Percentiles rank a stretch among this genome's conserved stretches.
phyloP scores from a whole-genome alignment of 2,888 invertebrate genomes.

The Nyleta sp. region DNA sequence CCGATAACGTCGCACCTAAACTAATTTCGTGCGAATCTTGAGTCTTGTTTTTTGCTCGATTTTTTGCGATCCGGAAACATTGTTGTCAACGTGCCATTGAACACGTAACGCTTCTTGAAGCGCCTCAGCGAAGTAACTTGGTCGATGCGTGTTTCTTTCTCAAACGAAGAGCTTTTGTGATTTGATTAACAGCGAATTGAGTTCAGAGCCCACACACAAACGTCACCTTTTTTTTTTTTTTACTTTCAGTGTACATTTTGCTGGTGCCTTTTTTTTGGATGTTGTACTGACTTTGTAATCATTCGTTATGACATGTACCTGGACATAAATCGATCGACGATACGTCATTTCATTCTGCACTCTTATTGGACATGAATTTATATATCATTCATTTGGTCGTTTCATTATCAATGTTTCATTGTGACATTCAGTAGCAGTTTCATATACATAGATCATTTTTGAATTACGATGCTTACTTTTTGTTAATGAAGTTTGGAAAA shows the following conservation, averaged over 20 bases:
- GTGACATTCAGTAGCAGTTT: constrained; percentile 21
- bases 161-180: constrained; percentile 33
- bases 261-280: constrained; percentile 11
- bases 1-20: constrained; percentile 15
- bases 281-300: constrained; percentile 14
- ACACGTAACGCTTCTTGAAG: constrained; percentile 7
- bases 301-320: not conserved
- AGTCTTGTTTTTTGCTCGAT: constrained; percentile 7
- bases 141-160: constrained; percentile 5
- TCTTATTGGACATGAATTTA: constrained; percentile 4
- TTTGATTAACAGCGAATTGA: constrained; percentile 31
- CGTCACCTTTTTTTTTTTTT: constrained; percentile 8
- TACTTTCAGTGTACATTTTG: constrained; percentile 18
- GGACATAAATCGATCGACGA: constrained; percentile 1
- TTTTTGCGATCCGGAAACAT: constrained; percentile 11
- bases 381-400: constrained; percentile 21
- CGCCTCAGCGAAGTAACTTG: constrained; percentile 18
- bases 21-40: too few species aligned
- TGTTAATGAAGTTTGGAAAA: constrained; percentile 32
- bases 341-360: constrained; percentile 13
- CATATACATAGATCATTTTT: constrained; percentile 10
- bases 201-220: constrained; percentile 30
- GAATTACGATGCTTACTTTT: constrained; percentile 16
- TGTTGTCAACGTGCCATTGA: not conserved
- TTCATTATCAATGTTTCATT: constrained; percentile 32